Evolutionary conservation across 2,113 vertebrate genomes (phyloP).

Genomic region (Scolopax mira): DNA sequence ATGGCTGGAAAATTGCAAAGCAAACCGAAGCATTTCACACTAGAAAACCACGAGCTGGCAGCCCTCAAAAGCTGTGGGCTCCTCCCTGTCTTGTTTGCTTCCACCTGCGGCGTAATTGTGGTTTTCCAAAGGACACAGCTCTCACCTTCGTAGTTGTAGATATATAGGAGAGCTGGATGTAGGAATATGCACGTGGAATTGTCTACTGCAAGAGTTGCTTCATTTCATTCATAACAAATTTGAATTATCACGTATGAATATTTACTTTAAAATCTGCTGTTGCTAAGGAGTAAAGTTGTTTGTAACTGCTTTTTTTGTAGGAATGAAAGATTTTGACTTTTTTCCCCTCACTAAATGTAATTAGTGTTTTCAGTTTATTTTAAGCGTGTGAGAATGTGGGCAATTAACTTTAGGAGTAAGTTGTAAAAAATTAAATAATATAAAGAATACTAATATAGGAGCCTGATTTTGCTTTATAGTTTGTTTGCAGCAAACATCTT

Average conservation of each 20-base stretch:
- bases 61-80: neutral
- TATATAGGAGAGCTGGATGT: neutral
- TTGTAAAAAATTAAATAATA: neutral
- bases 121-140: neutral
- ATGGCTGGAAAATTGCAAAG: neutral
- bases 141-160: neutral
- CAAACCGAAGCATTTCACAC: neutral
- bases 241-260: neutral
- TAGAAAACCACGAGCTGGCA: neutral
- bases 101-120: rapidly evolving
- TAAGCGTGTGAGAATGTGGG: neutral
- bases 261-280: neutral
- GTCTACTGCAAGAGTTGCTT: neutral
- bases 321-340: neutral
- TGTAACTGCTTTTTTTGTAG: neutral
- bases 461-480: neutral
- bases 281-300: neutral
- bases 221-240: neutral
- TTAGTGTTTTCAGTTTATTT: constrained; percentile 8
- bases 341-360: neutral
- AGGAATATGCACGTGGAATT: neutral
- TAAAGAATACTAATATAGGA: neutral
- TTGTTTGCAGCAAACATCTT: constrained; percentile 55
- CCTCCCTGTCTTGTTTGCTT: neutral
- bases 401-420: neutral